Evolutionary conservation across 2,888 invertebrate genomes (phyloP).

Genomic region (Macropis europaea): DNA sequence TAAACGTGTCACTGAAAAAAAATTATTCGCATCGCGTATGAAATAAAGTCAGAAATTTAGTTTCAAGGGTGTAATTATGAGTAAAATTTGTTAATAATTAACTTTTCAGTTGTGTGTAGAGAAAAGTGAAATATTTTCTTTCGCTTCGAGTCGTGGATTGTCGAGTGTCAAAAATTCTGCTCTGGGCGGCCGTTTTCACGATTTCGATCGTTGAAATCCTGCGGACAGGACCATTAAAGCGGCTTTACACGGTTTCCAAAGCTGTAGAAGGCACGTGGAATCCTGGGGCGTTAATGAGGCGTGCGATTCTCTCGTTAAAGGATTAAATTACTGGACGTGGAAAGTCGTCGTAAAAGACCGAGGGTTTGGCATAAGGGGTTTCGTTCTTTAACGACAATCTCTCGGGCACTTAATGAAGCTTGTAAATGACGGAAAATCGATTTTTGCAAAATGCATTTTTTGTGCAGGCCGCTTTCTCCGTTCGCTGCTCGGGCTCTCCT

Average conservation of each 20-base stretch:
- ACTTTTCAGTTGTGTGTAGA: too few species aligned
- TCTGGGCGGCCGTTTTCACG: too few species aligned
- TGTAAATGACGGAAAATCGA: conserved; percentile 39
- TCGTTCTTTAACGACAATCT: conserved; percentile 49
- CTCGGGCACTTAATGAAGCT: conserved; percentile 33
- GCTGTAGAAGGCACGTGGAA: conserved; percentile 38
- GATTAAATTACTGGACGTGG: conserved; percentile 67
- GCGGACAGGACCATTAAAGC: not conserved
- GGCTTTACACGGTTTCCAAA: conserved; percentile 6
- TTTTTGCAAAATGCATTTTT: conserved; percentile 20
- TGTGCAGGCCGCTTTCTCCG: not conserved
- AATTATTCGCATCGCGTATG: too few species aligned
- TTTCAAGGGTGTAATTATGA: too few species aligned
- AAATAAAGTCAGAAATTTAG: too few species aligned
- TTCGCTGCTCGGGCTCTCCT: too few species aligned
- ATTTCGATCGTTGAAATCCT: not conserved
- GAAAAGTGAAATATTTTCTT: too few species aligned
- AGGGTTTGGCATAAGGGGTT: conserved; percentile 36
- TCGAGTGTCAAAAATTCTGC: too few species aligned
- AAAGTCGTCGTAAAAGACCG: conserved; percentile 48
- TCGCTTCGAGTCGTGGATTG: too few species aligned
- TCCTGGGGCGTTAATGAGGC: conserved; percentile 65
- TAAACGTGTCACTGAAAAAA: too few species aligned
- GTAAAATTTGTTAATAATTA: too few species aligned
- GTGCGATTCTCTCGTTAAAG: conserved; percentile 70